phyloP scores from a whole-genome alignment of 53 echinoderm and acorn worm genomes.

The Echinometra lucunter region DNA sequence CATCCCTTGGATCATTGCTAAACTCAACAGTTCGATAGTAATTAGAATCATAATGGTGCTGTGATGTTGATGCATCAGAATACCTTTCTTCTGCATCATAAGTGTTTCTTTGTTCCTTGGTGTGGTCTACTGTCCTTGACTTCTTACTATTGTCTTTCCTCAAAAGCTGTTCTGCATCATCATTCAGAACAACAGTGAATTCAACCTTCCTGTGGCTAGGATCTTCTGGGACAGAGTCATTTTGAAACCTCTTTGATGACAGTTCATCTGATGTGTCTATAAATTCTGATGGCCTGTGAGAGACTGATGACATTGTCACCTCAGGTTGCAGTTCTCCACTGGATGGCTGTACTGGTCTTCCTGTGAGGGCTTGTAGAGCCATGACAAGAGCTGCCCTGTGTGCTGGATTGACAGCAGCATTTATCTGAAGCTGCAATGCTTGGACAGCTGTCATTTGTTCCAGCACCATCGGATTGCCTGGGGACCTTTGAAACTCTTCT shows the following conservation, averaged over 20 bases:
- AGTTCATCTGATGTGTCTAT: constrained; percentile 7
- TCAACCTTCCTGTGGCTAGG: constrained; percentile 41
- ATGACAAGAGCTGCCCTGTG: constrained; percentile 47
- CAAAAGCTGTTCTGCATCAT: constrained; percentile 13
- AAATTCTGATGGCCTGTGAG: background rate
- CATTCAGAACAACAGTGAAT: constrained; percentile 42
- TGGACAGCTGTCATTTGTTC: constrained; percentile 55
- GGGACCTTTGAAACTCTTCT: background rate
- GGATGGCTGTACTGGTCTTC: background rate
- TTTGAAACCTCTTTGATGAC: background rate
- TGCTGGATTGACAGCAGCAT: constrained; percentile 58
- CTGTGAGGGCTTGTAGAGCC: constrained; percentile 26
- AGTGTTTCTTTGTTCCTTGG: background rate
- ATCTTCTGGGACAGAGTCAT: background rate
- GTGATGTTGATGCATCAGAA: background rate
- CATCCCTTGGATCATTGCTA: background rate
- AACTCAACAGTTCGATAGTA: background rate
- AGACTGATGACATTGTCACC: background rate
- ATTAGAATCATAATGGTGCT: background rate
- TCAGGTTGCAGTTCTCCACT: background rate
- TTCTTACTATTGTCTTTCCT: constrained; percentile 19
- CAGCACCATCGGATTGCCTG: background rate
- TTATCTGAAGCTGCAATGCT: constrained; percentile 36
- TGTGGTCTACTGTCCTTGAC: background rate
- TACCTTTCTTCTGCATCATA: background rate